phyloP scores from a whole-genome alignment of 2,888 invertebrate genomes.

The Eilema caniola region DNA sequence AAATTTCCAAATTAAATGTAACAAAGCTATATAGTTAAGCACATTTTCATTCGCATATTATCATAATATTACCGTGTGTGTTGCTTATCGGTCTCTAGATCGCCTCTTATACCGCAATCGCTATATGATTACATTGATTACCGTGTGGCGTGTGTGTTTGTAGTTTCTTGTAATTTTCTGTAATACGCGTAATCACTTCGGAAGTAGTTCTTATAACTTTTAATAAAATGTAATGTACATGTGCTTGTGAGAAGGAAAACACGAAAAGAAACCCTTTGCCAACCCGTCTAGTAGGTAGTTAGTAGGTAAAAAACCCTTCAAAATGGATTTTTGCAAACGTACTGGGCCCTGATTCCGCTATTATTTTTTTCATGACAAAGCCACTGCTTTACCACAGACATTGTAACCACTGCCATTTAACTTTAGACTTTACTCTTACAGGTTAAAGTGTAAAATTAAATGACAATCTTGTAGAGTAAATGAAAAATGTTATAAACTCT shows the following conservation, averaged over 20 bases:
- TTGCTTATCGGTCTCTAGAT: constrained; percentile 41
- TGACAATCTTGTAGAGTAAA: too few species aligned
- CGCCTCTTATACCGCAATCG: constrained; percentile 43
- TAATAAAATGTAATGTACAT: constrained; percentile 48
- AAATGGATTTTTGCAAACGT: too few species aligned
- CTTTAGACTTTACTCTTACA: too few species aligned
- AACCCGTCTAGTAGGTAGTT: too few species aligned
- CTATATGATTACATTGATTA: constrained; percentile 52
- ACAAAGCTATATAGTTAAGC: constrained; percentile 7
- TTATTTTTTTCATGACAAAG: too few species aligned
- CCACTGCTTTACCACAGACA: too few species aligned
- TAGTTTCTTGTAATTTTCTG: constrained; percentile 42
- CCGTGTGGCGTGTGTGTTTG: constrained; percentile 51
- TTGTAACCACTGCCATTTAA: too few species aligned
- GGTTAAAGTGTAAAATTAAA: too few species aligned
- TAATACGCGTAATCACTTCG: constrained; percentile 42
- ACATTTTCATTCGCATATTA: constrained; percentile 38
- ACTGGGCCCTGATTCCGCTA: too few species aligned
- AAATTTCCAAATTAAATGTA: constrained; percentile 18
- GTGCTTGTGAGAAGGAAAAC: constrained; percentile 23
- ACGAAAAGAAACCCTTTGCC: too few species aligned
- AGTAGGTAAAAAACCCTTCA: too few species aligned
- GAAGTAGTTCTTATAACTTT: constrained; percentile 48
- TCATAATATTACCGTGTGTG: constrained; percentile 45
- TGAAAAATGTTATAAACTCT: too few species aligned